phyloP scores from a whole-genome alignment of 2,113 vertebrate genomes.

The Pomatorhinus ruficollis region DNA sequence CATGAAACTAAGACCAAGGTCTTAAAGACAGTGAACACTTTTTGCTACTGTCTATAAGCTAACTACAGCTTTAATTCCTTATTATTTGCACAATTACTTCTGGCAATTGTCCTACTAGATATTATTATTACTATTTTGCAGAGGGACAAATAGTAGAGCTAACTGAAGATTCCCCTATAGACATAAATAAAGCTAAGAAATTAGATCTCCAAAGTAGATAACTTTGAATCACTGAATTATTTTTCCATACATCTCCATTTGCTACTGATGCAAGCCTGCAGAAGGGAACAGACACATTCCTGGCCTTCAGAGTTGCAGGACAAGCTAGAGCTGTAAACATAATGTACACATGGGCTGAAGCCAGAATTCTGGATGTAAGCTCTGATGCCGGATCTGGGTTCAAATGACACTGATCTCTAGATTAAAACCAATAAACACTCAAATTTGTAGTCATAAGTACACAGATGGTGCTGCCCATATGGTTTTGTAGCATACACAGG shows the following conservation, averaged over 20 bases:
- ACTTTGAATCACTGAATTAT: background rate
- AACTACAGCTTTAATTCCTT: background rate
- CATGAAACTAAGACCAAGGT: background rate
- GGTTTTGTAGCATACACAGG: background rate
- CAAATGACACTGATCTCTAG: background rate
- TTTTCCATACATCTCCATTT: background rate
- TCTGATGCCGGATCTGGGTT: background rate
- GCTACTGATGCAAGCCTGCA: background rate
- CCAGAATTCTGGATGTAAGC: background rate
- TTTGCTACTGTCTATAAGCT: background rate
- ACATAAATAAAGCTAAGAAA: background rate
- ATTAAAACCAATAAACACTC: slow-evolving; percentile 3
- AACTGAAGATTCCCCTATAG: background rate
- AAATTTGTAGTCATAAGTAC: background rate
- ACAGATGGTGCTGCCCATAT: slow-evolving; percentile 41
- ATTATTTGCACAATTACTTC: background rate
- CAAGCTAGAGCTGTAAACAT: background rate
- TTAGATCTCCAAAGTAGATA: background rate
- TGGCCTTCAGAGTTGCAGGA: background rate
- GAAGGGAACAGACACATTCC: background rate
- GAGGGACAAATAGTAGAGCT: background rate
- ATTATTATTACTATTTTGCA: background rate
- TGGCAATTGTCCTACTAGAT: background rate
- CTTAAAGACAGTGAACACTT: background rate
- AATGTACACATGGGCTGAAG: background rate